Conservation (phyloP, 2,888 invertebrate genomes). For the Tenthredo distinguenda region DNA sequence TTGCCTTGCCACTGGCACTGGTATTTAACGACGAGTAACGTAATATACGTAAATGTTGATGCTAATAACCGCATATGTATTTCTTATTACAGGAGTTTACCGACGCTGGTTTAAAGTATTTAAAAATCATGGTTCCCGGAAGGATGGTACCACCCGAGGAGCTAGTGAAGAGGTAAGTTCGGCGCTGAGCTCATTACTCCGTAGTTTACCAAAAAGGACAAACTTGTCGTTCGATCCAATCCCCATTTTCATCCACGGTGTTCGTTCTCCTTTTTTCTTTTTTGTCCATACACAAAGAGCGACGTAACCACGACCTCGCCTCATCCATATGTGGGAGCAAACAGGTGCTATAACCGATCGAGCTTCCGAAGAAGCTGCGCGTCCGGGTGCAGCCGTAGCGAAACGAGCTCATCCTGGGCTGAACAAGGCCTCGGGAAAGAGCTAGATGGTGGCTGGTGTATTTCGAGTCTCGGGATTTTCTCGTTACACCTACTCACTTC, state of each 20-base stretch:
- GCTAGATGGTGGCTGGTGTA: background rate
- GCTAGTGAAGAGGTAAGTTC: conserved; percentile 77
- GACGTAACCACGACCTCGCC: background rate
- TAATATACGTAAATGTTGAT: conserved; percentile 18
- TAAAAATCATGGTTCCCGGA: conserved; percentile 80
- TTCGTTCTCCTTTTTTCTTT: background rate
- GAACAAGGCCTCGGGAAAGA: conserved; percentile 23
- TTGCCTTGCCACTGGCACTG: conserved; percentile 26
- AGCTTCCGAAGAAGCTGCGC: conserved; percentile 41
- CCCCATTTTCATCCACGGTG: background rate
- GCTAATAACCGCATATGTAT: conserved; percentile 59
- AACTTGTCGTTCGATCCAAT: background rate
- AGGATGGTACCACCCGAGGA: conserved; percentile 78
- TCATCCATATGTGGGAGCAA: background rate
- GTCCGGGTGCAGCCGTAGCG: conserved; percentile 1
- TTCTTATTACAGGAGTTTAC: conserved; percentile 76
- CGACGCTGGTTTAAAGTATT: conserved; percentile 76
- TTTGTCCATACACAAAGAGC: background rate
- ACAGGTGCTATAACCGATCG: conserved; percentile 13
- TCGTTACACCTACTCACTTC: background rate
- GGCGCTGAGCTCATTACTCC: background rate
- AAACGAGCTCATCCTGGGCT: background rate
- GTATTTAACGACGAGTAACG: conserved; percentile 33
- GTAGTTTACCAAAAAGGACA: background rate
- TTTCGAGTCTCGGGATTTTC: background rate